Percentiles rank a stretch among this genome's conserved stretches.
phyloP scores from a whole-genome alignment of 2,888 invertebrate species.

The Lypha dubia region DNA sequence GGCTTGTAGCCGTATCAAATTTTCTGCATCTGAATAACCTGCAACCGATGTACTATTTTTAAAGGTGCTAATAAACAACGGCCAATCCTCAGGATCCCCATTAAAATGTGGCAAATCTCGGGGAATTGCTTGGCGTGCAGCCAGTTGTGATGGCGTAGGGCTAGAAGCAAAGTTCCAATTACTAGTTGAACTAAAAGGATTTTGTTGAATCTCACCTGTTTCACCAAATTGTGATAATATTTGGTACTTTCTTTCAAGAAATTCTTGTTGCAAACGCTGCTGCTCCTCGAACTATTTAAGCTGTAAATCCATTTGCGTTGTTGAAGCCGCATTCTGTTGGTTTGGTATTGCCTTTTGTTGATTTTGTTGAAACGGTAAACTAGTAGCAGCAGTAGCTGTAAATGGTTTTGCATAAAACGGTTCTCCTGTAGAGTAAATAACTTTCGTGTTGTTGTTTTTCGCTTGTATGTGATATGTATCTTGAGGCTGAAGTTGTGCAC shows the following conservation, averaged over 20 bases:
- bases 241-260: constrained; percentile 28
- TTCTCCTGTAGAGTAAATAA: no score
- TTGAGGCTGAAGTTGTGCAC: no score
- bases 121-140: constrained; percentile 31
- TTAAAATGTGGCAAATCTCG: constrained; percentile 14
- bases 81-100: constrained; percentile 39
- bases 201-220: background rate
- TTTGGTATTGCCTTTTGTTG: background rate
- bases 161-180: background rate
- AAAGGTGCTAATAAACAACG: constrained; percentile 26
- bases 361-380: background rate
- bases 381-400: background rate
- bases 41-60: constrained; percentile 29
- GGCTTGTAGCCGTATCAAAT: constrained; percentile 51
- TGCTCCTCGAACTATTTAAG: constrained; percentile 8
- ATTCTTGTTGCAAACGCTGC: constrained; percentile 23
- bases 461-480: no score
- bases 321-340: background rate
- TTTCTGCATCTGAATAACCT: constrained; percentile 55
- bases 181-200: background rate
- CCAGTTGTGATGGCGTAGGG: constrained; percentile 14
- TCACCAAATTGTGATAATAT: constrained; percentile 7
- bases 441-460: no score
- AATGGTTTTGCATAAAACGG: background rate
- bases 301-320: constrained; percentile 6